phyloP scores from a whole-genome alignment of 2,113 vertebrate species.

The Nipponia nippon region DNA sequence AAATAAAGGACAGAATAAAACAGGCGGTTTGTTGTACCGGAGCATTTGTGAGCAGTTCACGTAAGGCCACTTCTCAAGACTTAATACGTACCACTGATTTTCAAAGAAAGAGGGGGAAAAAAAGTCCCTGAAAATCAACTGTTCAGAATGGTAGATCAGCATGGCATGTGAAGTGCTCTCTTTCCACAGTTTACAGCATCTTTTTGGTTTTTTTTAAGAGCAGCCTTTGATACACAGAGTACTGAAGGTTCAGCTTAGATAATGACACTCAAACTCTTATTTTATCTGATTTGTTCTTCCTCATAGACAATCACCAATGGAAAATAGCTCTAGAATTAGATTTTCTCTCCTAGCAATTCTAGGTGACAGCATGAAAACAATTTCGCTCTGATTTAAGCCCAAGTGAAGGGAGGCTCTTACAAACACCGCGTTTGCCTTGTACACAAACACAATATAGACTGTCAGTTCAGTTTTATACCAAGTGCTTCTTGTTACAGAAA shows the following conservation, averaged over 20 bases:
- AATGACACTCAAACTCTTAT: background rate
- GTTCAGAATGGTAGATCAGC: background rate
- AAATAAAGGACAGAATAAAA: background rate
- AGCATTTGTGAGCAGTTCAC: background rate
- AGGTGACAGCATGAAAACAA: background rate
- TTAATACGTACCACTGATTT: background rate
- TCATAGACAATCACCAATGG: background rate
- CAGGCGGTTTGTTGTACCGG: background rate
- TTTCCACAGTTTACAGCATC: background rate
- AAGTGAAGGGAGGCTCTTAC: background rate
- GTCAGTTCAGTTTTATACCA: background rate
- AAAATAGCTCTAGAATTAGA: slow-evolving; percentile 33
- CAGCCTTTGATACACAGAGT: background rate
- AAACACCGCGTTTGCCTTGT: background rate
- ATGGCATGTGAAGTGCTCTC: background rate
- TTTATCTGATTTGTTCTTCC: background rate
- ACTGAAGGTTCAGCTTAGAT: background rate
- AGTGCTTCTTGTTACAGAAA: background rate
- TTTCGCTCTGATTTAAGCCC: slow-evolving; percentile 21
- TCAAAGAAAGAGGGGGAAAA: accelerated
- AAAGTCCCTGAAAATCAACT: background rate
- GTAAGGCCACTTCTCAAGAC: background rate
- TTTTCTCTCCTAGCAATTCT: background rate
- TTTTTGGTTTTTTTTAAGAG: background rate
- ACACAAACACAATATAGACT: background rate